Evolutionary conservation across 2,113 vertebrate genomes (phyloP).

Genomic region (Ovis aries): ARS-UI_Ramb_v3.0 NC_056056.1:197305001-197305500

Average conservation of each 20-base stretch:
- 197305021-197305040: neutral
- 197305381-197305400: neutral
- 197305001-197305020: neutral
- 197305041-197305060: neutral
- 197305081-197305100: slow-evolving; percentile 18
- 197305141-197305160: neutral
- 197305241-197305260: slow-evolving; percentile 19
- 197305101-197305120: neutral
- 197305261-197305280: neutral
- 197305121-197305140: neutral
- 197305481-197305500: neutral
- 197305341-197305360: neutral
- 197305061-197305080: neutral
- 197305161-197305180: slow-evolving; percentile 17
- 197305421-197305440: neutral
- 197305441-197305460: neutral
- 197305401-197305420: neutral
- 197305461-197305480: neutral
- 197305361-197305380: neutral
- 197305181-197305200: neutral
- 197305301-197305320: neutral
- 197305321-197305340: neutral
- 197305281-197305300: neutral
- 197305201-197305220: neutral
- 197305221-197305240: slow-evolving; percentile 46